phyloP scores from a whole-genome alignment of 2,888 invertebrate genomes.

The Tigriopus californicus region DNA sequence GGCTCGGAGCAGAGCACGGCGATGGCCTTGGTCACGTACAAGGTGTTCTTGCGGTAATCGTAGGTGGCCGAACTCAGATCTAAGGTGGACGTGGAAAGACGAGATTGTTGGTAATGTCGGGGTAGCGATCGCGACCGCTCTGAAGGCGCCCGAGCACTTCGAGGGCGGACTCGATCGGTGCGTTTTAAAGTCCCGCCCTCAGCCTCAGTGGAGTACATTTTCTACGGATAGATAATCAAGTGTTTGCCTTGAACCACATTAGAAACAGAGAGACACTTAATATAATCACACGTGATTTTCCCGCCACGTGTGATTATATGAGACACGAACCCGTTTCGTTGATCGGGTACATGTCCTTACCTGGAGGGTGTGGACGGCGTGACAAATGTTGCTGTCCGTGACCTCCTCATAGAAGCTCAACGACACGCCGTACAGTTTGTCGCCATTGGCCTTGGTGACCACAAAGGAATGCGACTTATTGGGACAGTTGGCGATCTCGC shows the following conservation, averaged over 20 bases:
- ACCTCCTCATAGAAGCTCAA: slow-evolving; percentile 93
- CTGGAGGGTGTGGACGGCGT: slow-evolving; percentile 87
- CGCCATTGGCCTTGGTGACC: slow-evolving; percentile 90
- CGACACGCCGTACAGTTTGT: slow-evolving; percentile 79
- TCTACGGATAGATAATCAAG: too few relatives aligned
- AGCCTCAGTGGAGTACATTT: background rate
- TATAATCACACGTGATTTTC: too few relatives aligned
- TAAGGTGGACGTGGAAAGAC: slow-evolving; percentile 34
- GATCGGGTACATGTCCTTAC: slow-evolving; percentile 33
- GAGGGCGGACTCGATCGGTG: background rate
- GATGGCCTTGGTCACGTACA: slow-evolving; percentile 88
- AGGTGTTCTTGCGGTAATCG: slow-evolving; percentile 77
- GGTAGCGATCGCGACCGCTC: slow-evolving; percentile 67
- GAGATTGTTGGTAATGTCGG: slow-evolving; percentile 47
- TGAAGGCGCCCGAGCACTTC: slow-evolving; percentile 2
- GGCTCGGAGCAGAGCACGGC: slow-evolving; percentile 78
- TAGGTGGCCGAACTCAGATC: slow-evolving; percentile 10
- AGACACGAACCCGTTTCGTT: too few relatives aligned
- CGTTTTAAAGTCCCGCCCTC: background rate
- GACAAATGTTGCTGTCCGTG: slow-evolving; percentile 71
- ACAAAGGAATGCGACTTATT: slow-evolving; percentile 90
- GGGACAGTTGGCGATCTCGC: slow-evolving; percentile 43
- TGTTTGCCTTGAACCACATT: too few relatives aligned
- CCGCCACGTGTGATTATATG: too few relatives aligned
- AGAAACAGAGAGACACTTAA: too few relatives aligned